Evolutionary conservation across 1,140 invertebrate genomes (phyloP), one percentile per base, ranked within the genome.

Genomic region (Diuraphis noxia): DNA sequence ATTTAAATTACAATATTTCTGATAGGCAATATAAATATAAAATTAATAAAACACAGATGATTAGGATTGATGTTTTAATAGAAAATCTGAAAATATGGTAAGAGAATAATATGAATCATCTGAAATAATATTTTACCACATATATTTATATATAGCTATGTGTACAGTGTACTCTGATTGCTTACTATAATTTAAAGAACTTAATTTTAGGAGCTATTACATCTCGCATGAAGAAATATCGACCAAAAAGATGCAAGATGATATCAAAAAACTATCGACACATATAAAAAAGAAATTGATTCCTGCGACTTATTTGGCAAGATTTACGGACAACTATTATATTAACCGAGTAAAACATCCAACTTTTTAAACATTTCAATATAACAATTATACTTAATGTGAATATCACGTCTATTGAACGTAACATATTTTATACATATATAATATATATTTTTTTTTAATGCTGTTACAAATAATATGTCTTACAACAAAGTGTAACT

Each of bases 321-420:
- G 41, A 86, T 89, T 79, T n/a, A 21, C 38, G 23, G 88, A 89
- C 63, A 34, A 21, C 30, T 79, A 41, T 30, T 89, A 89, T 41
- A 34, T 72, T 34, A 89, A 89, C n/a, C 63, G 88, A 34, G 63
- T 89, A 13, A 89, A 72, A 89, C 63, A 89, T 79, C 88, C 88
- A 43, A 72, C 63, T 34, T 89, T 89, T 89, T 89, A 79, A 89
- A 63, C 30, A 43, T 88, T 88, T 40, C n/a, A 9, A 85, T 84
- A 21, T 43, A 84, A 81, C 40, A 30, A 84, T 43, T 43, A 23
- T 81, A 40, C 30, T 13, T n/a, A 72, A 72, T 72, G 30, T n/a
- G 4, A 72, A 72, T n/a, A 72, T 72, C 30, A 13, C 56, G 56
- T 72, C n/a, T 72, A n/a, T 1, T 34, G 5, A 34, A 72, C 56